Conservation (phyloP, 2,113 vertebrate species). For the Leucopternis melanops region DNA sequence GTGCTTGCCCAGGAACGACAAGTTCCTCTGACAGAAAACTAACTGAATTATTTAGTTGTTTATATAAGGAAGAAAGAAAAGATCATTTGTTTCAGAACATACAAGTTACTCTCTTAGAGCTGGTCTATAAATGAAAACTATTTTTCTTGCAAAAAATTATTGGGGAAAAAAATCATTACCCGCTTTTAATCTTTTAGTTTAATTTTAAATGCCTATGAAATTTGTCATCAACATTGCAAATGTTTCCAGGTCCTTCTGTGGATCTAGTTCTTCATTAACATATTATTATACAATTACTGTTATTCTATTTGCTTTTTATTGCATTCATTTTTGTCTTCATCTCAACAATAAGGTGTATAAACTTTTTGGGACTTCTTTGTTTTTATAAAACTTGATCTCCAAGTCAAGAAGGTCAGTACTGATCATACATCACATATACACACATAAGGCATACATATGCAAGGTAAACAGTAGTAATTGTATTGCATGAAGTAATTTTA, state of each 20-base stretch:
- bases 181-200: background rate
- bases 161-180: background rate
- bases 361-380: background rate
- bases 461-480: background rate
- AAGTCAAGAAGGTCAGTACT: background rate
- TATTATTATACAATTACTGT: background rate
- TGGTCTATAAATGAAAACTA: background rate
- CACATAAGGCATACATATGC: rapidly evolving
- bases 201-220: background rate
- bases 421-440: background rate
- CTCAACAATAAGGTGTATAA: background rate
- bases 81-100: background rate
- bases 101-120: background rate
- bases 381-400: background rate
- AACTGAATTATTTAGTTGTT: background rate
- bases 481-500: background rate
- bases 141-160: background rate
- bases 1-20: no score
- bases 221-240: background rate
- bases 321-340: background rate
- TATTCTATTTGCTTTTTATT: background rate
- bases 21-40: background rate
- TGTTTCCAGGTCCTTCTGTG: background rate
- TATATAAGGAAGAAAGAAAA: background rate
- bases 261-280: background rate